phyloP scores from a whole-genome alignment of 2,113 vertebrate genomes.

The Anhinga anhinga region DNA sequence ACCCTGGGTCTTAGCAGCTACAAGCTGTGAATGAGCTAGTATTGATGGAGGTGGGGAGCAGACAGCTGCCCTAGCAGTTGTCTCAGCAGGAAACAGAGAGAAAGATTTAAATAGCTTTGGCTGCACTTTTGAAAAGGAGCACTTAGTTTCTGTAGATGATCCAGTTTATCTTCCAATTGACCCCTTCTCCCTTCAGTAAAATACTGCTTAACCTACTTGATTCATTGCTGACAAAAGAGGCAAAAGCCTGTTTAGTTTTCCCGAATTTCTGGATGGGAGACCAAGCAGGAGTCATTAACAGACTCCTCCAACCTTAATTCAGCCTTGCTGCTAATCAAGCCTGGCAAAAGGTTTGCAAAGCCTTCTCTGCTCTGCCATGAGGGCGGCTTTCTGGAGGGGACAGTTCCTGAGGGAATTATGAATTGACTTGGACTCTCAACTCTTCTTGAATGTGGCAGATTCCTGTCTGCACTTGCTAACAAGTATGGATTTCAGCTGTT shows the following conservation, averaged over 20 bases:
- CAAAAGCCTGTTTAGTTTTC: background rate
- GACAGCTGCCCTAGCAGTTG: constrained; percentile 8
- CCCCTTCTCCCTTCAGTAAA: background rate
- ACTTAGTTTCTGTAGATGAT: constrained; percentile 11
- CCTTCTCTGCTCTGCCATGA: background rate
- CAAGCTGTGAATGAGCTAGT: background rate
- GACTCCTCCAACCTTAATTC: background rate
- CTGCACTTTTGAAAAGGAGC: background rate
- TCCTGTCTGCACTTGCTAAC: background rate
- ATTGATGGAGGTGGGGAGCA: background rate
- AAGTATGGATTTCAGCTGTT: constrained; percentile 1
- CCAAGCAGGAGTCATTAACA: background rate
- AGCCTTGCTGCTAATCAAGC: background rate
- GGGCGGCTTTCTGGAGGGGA: background rate
- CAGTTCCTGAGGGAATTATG: background rate
- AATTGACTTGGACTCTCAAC: background rate
- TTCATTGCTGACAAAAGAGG: background rate
- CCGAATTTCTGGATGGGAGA: background rate
- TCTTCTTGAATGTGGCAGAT: background rate
- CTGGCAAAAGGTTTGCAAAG: background rate
- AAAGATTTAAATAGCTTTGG: constrained; percentile 14
- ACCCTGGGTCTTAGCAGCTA: background rate
- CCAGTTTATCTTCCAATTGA: constrained; percentile 16
- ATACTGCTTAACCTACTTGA: background rate
- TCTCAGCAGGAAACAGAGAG: background rate